These are phyloP conservation scores for Remorina albescens DNA, from an alignment of 2,797 vertebrate species.

Conservation along the genomic window DNA sequence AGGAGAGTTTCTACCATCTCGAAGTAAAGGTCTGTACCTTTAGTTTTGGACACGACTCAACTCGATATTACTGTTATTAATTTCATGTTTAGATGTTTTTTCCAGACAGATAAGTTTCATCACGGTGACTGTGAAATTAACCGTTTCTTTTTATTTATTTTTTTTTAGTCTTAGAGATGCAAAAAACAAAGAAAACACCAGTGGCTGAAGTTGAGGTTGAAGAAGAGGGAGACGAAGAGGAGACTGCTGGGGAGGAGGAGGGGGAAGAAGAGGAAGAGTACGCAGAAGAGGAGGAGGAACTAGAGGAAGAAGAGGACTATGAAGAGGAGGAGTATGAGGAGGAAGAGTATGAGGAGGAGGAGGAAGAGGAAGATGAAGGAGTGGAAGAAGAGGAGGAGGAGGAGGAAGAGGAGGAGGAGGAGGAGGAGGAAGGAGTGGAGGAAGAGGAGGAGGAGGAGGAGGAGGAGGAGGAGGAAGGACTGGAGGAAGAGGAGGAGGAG, in stretches of 20 bases:
- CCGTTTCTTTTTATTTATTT: background rate
- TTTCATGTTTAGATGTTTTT: too few species aligned
- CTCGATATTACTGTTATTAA: too few species aligned
- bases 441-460: background rate
- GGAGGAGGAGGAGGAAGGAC: background rate
- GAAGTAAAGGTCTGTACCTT: conserved; percentile 81
- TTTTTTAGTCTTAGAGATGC: conserved; percentile 76
- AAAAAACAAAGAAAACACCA: conserved; percentile 54
- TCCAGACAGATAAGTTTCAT: too few species aligned
- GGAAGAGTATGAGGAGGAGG: background rate
- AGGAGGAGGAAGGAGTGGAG: background rate
- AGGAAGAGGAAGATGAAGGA: background rate
- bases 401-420: background rate
- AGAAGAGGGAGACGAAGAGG: conserved; percentile 8
- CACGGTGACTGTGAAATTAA: too few species aligned
- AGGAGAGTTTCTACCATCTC: conserved; percentile 86
- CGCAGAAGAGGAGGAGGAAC: conserved; percentile 25
- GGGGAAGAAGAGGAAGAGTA: conserved; percentile 2
- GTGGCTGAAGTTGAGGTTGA: conserved; percentile 59
- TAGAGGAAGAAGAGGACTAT: background rate
- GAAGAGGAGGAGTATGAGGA: too few species aligned
- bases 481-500: background rate
- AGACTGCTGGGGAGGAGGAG: conserved; percentile 31
- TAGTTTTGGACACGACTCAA: too few species aligned
- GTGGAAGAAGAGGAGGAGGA: background rate